phyloP scores from a whole-genome alignment of 2,113 vertebrate genomes.

The Oryzias javanicus region DNA sequence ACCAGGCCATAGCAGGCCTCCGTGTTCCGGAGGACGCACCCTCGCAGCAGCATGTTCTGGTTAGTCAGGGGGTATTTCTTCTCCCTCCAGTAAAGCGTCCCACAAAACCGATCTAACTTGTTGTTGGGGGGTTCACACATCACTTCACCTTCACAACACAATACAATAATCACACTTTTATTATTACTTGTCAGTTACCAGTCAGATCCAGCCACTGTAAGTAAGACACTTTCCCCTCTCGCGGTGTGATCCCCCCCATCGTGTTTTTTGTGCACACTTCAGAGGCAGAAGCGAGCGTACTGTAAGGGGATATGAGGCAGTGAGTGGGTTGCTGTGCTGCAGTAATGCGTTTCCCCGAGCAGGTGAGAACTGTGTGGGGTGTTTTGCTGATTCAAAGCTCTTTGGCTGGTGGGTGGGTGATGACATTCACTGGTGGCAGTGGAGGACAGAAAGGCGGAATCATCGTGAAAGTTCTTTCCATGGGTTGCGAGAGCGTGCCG shows the following conservation, averaged over 20 bases:
- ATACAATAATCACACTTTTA: conserved; percentile 1
- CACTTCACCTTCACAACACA: conserved; percentile 82
- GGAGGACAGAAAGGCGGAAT: conserved; percentile 10
- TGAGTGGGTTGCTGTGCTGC: conserved; percentile 46
- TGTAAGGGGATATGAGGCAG: conserved; percentile 40
- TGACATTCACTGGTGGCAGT: conserved; percentile 25
- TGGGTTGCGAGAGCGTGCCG: conserved; percentile 12
- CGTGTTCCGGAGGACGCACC: conserved; percentile 93
- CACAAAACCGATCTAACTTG: conserved; percentile 91
- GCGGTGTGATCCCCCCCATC: not conserved
- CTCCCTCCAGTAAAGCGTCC: conserved; percentile 87
- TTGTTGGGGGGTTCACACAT: conserved; percentile 95
- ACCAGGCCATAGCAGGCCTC: conserved; percentile 95
- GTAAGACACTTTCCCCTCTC: not conserved
- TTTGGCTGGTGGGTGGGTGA: conserved; percentile 37
- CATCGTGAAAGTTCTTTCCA: conserved; percentile 3
- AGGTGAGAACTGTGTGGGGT: conserved; percentile 50
- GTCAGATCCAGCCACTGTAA: conserved; percentile 11
- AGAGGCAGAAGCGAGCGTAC: conserved; percentile 1
- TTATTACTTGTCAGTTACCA: not conserved
- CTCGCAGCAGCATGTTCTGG: conserved; percentile 92
- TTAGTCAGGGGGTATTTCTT: conserved; percentile 86
- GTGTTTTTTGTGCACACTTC: not conserved
- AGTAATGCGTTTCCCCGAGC: conserved; percentile 44
- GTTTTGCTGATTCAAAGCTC: conserved; percentile 47